Conservation (phyloP, 2,888 invertebrate species). For the Chloromyia formosa region DNA sequence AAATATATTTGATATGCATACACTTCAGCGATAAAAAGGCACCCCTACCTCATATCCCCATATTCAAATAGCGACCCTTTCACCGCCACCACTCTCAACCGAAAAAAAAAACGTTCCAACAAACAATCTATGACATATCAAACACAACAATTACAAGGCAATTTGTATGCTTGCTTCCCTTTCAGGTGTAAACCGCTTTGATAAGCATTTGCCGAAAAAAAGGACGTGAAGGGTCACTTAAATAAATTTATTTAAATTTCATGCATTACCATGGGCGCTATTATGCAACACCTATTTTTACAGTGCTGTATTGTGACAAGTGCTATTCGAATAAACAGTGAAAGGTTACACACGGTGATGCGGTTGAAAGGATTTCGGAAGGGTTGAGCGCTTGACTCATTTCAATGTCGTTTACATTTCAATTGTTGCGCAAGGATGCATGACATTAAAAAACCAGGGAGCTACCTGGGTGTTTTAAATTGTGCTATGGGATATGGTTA, state of each 20-base stretch:
- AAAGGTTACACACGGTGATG: neutral
- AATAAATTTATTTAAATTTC: constrained; percentile 49
- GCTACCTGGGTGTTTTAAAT: neutral
- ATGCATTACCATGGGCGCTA: constrained; percentile 34
- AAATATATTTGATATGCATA: constrained; percentile 27
- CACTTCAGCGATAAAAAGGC: neutral
- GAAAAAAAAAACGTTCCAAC: constrained; percentile 11
- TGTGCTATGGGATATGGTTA: neutral
- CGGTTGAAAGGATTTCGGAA: constrained; percentile 14
- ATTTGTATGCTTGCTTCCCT: neutral
- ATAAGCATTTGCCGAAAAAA: constrained; percentile 20
- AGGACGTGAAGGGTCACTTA: constrained; percentile 22
- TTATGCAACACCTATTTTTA: constrained; percentile 30
- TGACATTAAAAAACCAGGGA: constrained; percentile 21
- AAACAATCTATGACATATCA: constrained; percentile 14
- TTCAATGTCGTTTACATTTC: constrained; percentile 3
- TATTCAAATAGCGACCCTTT: constrained; percentile 36
- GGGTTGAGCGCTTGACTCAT: constrained; percentile 22
- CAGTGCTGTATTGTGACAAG: constrained; percentile 27
- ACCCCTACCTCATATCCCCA: constrained; percentile 17
- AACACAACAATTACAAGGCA: constrained; percentile 28
- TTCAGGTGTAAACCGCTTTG: constrained; percentile 33
- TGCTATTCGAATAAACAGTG: constrained; percentile 25
- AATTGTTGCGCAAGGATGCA: constrained; percentile 23
- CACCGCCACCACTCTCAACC: neutral